phyloP scores from a whole-genome alignment of 2,797 vertebrate genomes.

The Chelmon rostratus region DNA sequence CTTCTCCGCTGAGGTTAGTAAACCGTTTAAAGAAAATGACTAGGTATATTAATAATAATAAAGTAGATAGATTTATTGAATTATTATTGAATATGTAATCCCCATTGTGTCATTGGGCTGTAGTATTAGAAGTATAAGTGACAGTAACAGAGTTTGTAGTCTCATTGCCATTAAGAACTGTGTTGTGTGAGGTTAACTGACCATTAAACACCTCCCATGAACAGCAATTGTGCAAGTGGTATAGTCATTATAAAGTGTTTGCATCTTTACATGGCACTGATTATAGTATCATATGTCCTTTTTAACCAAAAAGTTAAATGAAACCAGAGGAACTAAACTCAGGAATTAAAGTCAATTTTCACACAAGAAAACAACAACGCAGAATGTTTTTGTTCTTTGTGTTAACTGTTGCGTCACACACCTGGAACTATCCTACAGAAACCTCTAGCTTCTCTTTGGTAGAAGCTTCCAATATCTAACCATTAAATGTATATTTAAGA shows the following conservation, averaged over 20 bases:
- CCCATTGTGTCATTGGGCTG: background rate
- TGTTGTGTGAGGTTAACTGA: background rate
- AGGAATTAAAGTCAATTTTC: background rate
- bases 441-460: background rate
- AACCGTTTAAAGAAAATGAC: background rate
- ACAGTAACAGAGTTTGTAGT: background rate
- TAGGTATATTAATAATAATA: background rate
- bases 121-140: background rate
- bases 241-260: too few relatives aligned
- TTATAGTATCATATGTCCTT: background rate
- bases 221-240: background rate
- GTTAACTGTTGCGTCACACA: too few relatives aligned
- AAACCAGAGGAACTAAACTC: too few relatives aligned
- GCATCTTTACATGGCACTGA: too few relatives aligned
- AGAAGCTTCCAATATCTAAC: background rate
- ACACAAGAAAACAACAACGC: background rate
- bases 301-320: background rate
- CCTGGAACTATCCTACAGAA: background rate
- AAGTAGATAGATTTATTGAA: background rate
- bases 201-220: background rate
- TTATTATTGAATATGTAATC: background rate
- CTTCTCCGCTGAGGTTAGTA: conserved; percentile 87
- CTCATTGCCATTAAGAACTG: background rate
- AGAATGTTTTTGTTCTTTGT: too few relatives aligned
- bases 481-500: background rate